phyloP scores from a whole-genome alignment of 2,888 invertebrate species.

The Andrena hattorfiana region DNA sequence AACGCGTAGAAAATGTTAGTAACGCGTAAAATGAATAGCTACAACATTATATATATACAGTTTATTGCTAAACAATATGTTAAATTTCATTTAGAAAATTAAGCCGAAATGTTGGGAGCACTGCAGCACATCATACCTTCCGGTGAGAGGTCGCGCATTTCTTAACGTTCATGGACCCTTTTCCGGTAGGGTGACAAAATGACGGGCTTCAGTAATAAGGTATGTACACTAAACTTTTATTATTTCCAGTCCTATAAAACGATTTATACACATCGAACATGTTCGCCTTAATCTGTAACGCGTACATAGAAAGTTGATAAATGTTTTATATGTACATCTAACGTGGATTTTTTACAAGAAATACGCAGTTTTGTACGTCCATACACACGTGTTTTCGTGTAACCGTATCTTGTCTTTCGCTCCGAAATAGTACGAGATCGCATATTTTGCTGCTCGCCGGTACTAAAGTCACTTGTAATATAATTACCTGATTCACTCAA shows the following conservation, averaged over 20 bases:
- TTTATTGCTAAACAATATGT: neutral
- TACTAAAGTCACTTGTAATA: neutral
- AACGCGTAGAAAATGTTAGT: neutral
- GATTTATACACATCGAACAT: neutral
- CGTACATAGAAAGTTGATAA: neutral
- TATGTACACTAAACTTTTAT: slow-evolving; percentile 71
- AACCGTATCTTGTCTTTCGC: neutral
- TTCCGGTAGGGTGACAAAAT: slow-evolving; percentile 80
- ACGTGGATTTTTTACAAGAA: neutral
- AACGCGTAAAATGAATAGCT: neutral
- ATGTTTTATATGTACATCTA: neutral
- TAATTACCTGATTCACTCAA: neutral
- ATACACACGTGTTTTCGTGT: slow-evolving; percentile 57
- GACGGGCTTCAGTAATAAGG: slow-evolving; percentile 84
- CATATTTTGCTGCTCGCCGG: neutral
- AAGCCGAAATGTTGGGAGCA: slow-evolving; percentile 38
- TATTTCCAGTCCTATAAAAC: slow-evolving; percentile 47
- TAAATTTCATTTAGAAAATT: slow-evolving; percentile 13
- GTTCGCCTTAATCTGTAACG: neutral
- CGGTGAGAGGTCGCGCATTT: slow-evolving; percentile 71
- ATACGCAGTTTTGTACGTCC: neutral
- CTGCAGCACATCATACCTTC: slow-evolving; percentile 65
- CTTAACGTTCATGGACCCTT: slow-evolving; percentile 72
- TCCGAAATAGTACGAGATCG: neutral
- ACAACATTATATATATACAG: neutral